Evolutionary conservation across 2,797 vertebrate genomes (phyloP).

Genomic region (Hydrolagus colliei): DNA sequence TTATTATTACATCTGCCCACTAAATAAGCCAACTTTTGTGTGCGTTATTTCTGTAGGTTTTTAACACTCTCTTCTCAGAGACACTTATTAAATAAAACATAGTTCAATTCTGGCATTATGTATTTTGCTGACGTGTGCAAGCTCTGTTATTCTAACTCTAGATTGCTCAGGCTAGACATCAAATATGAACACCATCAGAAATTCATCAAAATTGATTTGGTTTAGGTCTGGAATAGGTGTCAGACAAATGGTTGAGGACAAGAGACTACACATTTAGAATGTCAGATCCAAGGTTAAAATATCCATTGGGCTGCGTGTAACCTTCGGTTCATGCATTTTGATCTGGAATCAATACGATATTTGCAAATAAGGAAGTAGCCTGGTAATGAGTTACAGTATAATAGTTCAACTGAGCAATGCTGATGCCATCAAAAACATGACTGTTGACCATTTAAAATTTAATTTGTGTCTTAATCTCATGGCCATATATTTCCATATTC

Average conservation of each 20-base stretch:
- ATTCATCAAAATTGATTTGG: not conserved
- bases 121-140: not conserved
- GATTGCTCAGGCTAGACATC: not conserved
- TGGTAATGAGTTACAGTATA: not conserved
- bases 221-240: not conserved
- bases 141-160: not conserved
- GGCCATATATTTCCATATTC: no score
- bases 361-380: not conserved
- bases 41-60: not conserved
- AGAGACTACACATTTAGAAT: not conserved
- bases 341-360: not conserved
- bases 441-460: not conserved
- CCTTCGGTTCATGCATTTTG: not conserved
- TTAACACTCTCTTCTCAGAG: not conserved
- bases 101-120: not conserved
- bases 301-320: not conserved
- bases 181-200: not conserved
- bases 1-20: not conserved
- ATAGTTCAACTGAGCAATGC: constrained; percentile 3
- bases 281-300: not conserved
- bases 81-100: not conserved
- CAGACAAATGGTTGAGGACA: not conserved
- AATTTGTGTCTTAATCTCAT: not conserved
- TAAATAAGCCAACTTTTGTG: no score
- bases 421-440: no score